Conservation (phyloP, 2,888 invertebrate species). For the Caenorhabditis panamensis region DNA sequence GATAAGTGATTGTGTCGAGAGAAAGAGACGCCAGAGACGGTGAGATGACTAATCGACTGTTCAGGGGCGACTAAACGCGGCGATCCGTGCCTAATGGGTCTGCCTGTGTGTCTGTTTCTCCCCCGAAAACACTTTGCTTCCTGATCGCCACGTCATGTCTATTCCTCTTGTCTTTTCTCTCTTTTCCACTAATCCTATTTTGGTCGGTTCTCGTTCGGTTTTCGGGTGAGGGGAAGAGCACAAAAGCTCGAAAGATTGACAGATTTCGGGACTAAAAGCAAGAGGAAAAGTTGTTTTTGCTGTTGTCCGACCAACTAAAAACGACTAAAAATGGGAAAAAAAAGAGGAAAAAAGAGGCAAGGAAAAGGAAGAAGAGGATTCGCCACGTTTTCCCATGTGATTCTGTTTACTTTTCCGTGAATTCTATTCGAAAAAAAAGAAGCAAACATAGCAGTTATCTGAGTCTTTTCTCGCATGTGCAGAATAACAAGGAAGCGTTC, state of each 20-base stretch:
- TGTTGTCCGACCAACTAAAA: not conserved
- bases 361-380: slow-evolving; percentile 34
- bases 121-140: not conserved
- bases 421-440: slow-evolving; percentile 7
- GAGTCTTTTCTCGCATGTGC: not conserved
- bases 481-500: slow-evolving; percentile 14
- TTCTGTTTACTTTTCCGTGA: slow-evolving; percentile 23
- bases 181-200: slow-evolving; percentile 29
- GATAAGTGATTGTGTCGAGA: not conserved
- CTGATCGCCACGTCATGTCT: slow-evolving; percentile 29
- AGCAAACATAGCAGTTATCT: slow-evolving; percentile 29
- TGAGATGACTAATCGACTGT: slow-evolving; percentile 22
- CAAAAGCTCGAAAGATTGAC: slow-evolving; percentile 41
- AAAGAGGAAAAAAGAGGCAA: slow-evolving; percentile 12
- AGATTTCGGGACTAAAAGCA: slow-evolving; percentile 20
- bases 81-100: not conserved
- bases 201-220: not conserved
- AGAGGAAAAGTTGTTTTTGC: slow-evolving; percentile 17
- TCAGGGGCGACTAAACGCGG: slow-evolving; percentile 25
- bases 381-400: slow-evolving; percentile 29
- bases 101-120: not conserved
- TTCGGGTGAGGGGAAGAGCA: not conserved
- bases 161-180: slow-evolving; percentile 8
- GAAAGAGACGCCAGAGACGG: not conserved
- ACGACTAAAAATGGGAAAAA: slow-evolving; percentile 1